Conservation (phyloP, 2,888 invertebrate species). For the Coelogynopora nodosa region DNA sequence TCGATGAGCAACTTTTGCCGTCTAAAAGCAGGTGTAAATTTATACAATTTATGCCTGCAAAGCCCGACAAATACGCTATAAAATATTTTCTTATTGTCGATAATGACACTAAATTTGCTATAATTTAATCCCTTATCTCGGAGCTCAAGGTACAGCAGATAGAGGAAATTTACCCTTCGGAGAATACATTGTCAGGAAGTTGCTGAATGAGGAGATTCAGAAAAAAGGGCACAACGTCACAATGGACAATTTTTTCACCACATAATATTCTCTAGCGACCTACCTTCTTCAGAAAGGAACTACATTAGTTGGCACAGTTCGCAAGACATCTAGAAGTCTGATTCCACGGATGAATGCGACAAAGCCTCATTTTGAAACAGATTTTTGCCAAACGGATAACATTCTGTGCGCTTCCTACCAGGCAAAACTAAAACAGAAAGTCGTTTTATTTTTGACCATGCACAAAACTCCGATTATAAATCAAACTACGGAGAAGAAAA, state of each 20-base stretch:
- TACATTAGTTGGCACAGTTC: conserved; percentile 32
- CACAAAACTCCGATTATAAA: background rate
- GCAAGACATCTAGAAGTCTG: conserved; percentile 6
- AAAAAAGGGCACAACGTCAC: conserved; percentile 11
- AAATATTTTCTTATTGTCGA: conserved; percentile 17
- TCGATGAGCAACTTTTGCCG: conserved; percentile 34
- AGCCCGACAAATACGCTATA: conserved; percentile 34
- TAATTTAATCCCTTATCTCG: conserved; percentile 3
- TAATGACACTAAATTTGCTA: conserved; percentile 36
- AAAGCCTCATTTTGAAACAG: conserved; percentile 22
- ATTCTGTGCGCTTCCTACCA: conserved; percentile 32
- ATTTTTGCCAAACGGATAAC: background rate
- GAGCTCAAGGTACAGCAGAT: conserved; percentile 29
- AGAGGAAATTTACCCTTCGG: conserved; percentile 14
- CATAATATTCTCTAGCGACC: background rate
- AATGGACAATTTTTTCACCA: conserved; percentile 19
- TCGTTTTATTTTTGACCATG: conserved; percentile 32
- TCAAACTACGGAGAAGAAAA: conserved; percentile 20
- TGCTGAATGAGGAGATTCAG: conserved; percentile 23
- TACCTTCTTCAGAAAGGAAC: background rate
- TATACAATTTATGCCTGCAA: conserved; percentile 36
- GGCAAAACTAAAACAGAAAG: conserved; percentile 30
- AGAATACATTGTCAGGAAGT: conserved; percentile 15
- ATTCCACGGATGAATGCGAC: conserved; percentile 8
- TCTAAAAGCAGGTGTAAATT: conserved; percentile 30